Conservation (phyloP, 2,888 invertebrate species). For the Fissipunctia ypsillon region DNA sequence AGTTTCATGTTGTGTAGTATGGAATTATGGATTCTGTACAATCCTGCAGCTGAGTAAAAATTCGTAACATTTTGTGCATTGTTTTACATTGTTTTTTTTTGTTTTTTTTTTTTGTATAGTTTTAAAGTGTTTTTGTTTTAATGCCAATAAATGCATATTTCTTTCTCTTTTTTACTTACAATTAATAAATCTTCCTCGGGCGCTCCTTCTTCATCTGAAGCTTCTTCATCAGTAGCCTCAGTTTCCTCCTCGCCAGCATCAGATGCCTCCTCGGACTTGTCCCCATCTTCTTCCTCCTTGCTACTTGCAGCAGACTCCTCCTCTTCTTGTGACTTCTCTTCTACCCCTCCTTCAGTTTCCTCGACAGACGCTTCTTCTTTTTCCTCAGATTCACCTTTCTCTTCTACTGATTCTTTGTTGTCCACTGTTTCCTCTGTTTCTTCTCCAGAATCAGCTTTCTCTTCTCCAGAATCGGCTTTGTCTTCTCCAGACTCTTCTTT, state of each 20-base stretch:
- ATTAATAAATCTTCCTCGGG: conserved; percentile 92
- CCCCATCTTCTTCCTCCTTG: conserved; percentile 66
- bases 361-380: conserved; percentile 72
- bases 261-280: conserved; percentile 72
- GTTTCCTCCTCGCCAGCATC: conserved; percentile 73
- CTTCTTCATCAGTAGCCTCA: conserved; percentile 60
- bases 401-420: conserved; percentile 73
- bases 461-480: conserved; percentile 82
- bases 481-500: conserved; percentile 75
- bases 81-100: neutral
- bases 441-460: conserved; percentile 75
- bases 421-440: conserved; percentile 73
- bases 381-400: conserved; percentile 73
- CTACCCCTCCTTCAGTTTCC: conserved; percentile 70
- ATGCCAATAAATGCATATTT: neutral
- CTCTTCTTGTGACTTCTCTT: conserved; percentile 69
- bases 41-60: neutral
- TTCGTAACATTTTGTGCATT: too few species aligned
- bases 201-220: conserved; percentile 82
- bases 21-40: neutral
- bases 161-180: conserved; percentile 78
- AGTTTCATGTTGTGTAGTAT: neutral
- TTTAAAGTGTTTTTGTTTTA: neutral
- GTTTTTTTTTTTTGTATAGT: neutral
- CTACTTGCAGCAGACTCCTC: conserved; percentile 54